Base-by-base conservation (phyloP, 2,888 invertebrate species). In the Phymatocera aterrima region DNA sequence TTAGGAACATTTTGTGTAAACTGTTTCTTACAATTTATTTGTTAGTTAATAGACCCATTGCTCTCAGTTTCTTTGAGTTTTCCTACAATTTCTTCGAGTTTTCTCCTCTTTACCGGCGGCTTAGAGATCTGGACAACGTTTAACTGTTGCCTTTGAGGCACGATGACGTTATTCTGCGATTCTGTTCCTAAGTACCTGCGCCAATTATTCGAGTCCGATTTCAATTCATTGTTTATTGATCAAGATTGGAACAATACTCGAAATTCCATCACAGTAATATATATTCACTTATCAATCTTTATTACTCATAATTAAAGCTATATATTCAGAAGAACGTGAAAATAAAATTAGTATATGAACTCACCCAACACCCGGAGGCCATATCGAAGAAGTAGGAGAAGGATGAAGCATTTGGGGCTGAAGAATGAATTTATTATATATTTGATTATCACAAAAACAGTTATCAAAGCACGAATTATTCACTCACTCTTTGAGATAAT, bases 41-140 rank as follows among this genome's bases (percentile, higher is more conserved):
- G 15, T 64, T 72, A 72, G 5, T 51, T 28, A 43, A 24, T 75
- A 3, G 75, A 40, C 5, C n/a, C 51, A 60, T 77, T 75, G 37
- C 68, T 81, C 77, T 85, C 84, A 75, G 77, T 77, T 21, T 82
- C 81, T 78, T 82, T 84, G 34, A 85, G 81, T 77, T 84, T 85
- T 60, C 79, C 83, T 60, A 86, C 82, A 75, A 85, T 83, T 18
- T 84, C 83, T 80, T 85, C 84, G 60, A 86, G 79, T 60, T 84
- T 84, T 34, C 82, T 80, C 77, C 82, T 80, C 43, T 83, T 83
- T 37, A 81, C 60, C 21, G 51, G 65, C 4, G 80, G 81, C 31
- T 81, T 81, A 28, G 78, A 54, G 68, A 79, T 77, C 61, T 79
- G 77, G 51, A 48, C 37, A 12, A 75, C 28, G 24, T 43, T 54